Percentiles rank a stretch among this genome's conserved stretches.
Evolutionary conservation across 2,113 vertebrate genomes (phyloP).

Genomic region (Pelecanoides urinatrix): DNA sequence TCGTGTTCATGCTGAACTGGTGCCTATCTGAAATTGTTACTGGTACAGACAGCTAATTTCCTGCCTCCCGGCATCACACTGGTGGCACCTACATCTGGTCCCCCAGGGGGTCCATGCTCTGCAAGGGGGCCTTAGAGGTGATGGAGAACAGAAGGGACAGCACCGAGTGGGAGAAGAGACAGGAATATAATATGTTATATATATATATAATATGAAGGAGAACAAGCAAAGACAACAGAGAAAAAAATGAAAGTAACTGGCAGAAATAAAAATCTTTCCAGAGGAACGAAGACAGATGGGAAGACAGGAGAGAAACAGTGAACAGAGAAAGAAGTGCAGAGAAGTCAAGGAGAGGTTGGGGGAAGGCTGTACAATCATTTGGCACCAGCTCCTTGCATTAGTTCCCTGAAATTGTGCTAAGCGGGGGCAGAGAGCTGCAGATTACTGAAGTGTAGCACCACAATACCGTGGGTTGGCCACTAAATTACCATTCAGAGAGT

Average conservation of each 20-base stretch:
- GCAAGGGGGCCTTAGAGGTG: not conserved
- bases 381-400: constrained; percentile 16
- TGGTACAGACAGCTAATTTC: not conserved
- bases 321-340: constrained; percentile 8
- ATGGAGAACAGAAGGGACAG: not conserved
- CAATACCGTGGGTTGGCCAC: constrained; percentile 50
- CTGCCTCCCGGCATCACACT: not conserved
- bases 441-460: constrained; percentile 50
- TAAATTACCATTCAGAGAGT: constrained; percentile 53
- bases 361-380: constrained; percentile 31
- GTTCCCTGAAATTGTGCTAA: constrained; percentile 24
- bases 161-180: not conserved
- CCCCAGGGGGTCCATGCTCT: not conserved
- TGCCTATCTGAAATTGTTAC: not conserved
- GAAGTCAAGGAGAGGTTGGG: not conserved
- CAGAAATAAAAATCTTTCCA: constrained; percentile 12
- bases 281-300: not conserved
- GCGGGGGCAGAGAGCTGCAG: not conserved
- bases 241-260: not conserved
- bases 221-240: not conserved
- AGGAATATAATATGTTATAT: not conserved
- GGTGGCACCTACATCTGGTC: not conserved
- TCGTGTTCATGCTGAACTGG: fast-evolving
- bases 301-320: not conserved
- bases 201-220: no score